Base-by-base conservation (phyloP, 1,140 invertebrate species). In the Coptotermes formosanus region DNA sequence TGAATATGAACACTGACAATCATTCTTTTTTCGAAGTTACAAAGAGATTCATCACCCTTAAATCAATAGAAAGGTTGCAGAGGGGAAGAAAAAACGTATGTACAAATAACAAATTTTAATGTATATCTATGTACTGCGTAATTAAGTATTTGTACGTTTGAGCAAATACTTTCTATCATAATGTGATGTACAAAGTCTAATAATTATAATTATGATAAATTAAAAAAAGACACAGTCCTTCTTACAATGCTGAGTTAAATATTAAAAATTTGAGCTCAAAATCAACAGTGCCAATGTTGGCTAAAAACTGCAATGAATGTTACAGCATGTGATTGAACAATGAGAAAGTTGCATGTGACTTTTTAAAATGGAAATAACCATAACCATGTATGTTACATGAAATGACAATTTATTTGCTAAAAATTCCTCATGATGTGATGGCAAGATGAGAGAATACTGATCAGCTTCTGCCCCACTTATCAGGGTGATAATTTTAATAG, bases 371-470 rank as follows among this genome's bases (percentile, higher is more conserved):
- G n/a, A 75, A 38, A 38, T 81, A 82, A 45, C 85, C 44, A 64
- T 85, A 38, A 23, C 38, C 44, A 85, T 25, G 44, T 85, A 85
- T 59, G 25, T 82, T 64, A 16, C 4, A 81, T 48, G 45, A 44
- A 69, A 85, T 75, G 7, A n/a, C 64, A 75, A 30, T 75, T 75
- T 75, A 75, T 75, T 75, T 75, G 25, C 64, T 75, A 75, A n/a
- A 52, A 48, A 52, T 84, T 84, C 45, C 43, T 32, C 43, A 84
- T 6, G 30, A 84, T 52, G 23, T 59, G 48, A 84, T 86, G 86
- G 86, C 86, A 86, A 86, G 86, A 86, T 86, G 86, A 86, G 86
- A 86, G 48, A 86, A 86, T 86, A 84, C 82, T 84, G 86, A 45
- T 84, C 48, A 75, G 81, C 14, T 82, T 83, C 43, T 59, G 83